These are phyloP conservation scores for Eumeta japonica DNA, from an alignment of 1,140 invertebrate genomes.

Conservation along the genomic window DNA sequence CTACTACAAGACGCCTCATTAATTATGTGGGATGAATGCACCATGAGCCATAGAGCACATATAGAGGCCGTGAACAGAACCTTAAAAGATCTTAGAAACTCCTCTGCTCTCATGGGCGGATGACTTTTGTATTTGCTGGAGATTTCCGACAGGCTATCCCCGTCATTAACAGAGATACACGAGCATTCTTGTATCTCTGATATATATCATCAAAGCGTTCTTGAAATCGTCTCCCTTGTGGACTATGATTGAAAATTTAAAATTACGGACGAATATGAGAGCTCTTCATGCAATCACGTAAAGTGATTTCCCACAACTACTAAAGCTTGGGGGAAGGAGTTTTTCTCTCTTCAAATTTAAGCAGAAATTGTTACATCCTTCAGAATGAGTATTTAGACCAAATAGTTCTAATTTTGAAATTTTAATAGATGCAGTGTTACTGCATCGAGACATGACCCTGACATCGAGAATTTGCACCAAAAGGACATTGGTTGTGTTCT, in stretches of 20 bases:
- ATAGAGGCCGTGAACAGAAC: too few species aligned
- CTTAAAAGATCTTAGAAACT: constrained; percentile 4
- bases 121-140: too few species aligned
- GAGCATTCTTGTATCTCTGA: too few species aligned
- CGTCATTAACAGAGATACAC: constrained; percentile 40
- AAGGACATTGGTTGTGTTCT: constrained; percentile 19
- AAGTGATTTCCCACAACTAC: constrained; percentile 29
- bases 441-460: too few species aligned
- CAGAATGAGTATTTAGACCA: too few species aligned
- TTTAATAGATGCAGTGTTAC: constrained; percentile 24
- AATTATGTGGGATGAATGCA: too few species aligned
- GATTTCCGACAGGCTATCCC: constrained; percentile 58
- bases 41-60: too few species aligned
- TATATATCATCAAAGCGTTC: constrained; percentile 44
- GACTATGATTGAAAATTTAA: too few species aligned
- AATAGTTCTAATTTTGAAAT: constrained; percentile 14
- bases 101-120: too few species aligned
- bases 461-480: constrained; percentile 13
- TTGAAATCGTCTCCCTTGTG: too few species aligned
- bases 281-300: constrained; percentile 24
- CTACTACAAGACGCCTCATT: too few species aligned
- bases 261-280: constrained; percentile 41
- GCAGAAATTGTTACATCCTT: constrained; percentile 11
- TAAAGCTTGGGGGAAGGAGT: constrained; percentile 31
- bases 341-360: constrained; percentile 22